Percentiles rank a stretch among this genome's conserved stretches.
Evolutionary conservation across 2,113 vertebrate genomes (phyloP).

Genomic region (Noturus placidus): DNA sequence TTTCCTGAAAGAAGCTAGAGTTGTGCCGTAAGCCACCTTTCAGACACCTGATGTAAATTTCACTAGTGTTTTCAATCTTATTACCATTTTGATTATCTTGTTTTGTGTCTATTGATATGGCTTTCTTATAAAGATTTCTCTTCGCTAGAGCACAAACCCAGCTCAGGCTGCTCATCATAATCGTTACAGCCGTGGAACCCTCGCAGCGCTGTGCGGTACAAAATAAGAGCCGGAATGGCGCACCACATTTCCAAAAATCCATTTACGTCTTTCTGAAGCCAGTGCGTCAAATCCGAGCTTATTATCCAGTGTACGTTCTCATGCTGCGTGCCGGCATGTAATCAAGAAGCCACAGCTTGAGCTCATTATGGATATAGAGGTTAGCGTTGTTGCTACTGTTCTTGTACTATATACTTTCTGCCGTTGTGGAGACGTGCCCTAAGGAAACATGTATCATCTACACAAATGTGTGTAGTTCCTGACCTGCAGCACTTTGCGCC

Average conservation of each 20-base stretch:
- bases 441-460: neutral
- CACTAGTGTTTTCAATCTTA: neutral
- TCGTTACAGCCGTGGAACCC: neutral
- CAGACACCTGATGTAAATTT: constrained; percentile 26
- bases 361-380: constrained; percentile 23
- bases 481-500: neutral
- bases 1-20: neutral
- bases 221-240: neutral
- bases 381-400: constrained; percentile 3
- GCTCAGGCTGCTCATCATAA: constrained; percentile 8
- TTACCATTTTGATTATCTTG: neutral
- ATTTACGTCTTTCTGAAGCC: constrained; percentile 2
- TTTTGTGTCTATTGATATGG: neutral
- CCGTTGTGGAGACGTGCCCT: neutral
- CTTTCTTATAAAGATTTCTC: neutral
- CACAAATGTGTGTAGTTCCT: neutral
- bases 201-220: neutral
- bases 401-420: constrained; percentile 34
- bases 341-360: constrained; percentile 35
- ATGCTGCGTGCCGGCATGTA: constrained; percentile 26
- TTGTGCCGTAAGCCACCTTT: constrained; percentile 16
- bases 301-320: constrained; percentile 25
- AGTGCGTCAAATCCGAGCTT: neutral
- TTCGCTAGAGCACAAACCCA: neutral
- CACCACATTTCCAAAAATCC: neutral